Evolutionary conservation across 1,140 invertebrate species (phyloP).

Genomic region (Augochlora pura): DNA sequence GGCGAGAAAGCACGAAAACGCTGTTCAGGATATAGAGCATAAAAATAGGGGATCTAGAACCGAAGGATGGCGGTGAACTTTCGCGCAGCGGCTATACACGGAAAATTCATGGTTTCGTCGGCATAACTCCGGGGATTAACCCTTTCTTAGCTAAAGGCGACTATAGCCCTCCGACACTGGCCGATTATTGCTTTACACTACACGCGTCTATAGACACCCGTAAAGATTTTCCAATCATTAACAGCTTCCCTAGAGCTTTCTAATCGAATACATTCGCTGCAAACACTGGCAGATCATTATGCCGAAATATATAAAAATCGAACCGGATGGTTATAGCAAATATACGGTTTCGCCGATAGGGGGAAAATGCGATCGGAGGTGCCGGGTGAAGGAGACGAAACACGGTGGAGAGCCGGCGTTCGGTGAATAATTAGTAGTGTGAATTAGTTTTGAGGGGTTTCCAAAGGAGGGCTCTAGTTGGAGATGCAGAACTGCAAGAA

Average conservation of each 20-base stretch:
- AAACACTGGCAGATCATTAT: too few species aligned
- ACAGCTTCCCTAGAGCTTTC: too few species aligned
- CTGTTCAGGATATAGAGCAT: conserved; percentile 53
- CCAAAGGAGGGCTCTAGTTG: too few species aligned
- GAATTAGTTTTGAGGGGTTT: too few species aligned
- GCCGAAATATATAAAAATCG: neutral
- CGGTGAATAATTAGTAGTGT: conserved; percentile 9
- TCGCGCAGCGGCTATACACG: conserved; percentile 18
- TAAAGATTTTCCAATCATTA: too few species aligned
- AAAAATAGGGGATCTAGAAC: conserved; percentile 59
- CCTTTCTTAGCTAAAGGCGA: too few species aligned
- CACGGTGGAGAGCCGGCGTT: conserved; percentile 52
- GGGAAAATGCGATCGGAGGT: neutral
- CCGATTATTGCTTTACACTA: too few species aligned
- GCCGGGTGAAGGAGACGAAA: neutral
- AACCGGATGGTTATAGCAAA: neutral
- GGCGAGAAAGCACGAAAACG: conserved; percentile 12
- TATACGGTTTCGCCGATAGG: neutral
- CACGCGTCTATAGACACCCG: too few species aligned
- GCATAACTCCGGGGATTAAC: too few species aligned
- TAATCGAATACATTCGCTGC: too few species aligned
- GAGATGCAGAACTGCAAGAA: too few species aligned
- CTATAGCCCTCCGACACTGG: too few species aligned
- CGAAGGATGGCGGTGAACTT: conserved; percentile 43
- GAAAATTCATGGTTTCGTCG: conserved; percentile 7